Conservation (phyloP, 53 echinoderm and acorn worm species). For the Henricia sp. region DNA sequence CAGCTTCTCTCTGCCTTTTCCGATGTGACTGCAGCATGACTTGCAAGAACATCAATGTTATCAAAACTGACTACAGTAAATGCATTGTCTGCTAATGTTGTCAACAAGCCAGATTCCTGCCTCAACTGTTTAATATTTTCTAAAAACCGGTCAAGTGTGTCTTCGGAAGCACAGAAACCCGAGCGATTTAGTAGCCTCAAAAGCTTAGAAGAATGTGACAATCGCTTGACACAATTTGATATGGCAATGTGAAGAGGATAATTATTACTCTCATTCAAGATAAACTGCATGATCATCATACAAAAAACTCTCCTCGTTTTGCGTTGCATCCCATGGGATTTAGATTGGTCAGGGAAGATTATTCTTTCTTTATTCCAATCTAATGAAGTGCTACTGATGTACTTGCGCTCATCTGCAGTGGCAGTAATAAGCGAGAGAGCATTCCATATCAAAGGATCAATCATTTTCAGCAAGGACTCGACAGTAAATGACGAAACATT, state of each 20-base stretch:
- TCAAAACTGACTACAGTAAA: constrained; percentile 53
- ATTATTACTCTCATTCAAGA: constrained; percentile 33
- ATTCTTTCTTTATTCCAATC: constrained; percentile 1
- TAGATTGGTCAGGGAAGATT: constrained; percentile 31
- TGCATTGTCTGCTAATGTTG: constrained; percentile 11
- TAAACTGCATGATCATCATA: constrained; percentile 36
- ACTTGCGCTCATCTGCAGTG: constrained; percentile 31
- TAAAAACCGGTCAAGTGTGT: constrained; percentile 55
- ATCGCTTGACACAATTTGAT: constrained; percentile 47
- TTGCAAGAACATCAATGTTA: constrained; percentile 64
- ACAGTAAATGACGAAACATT: constrained; percentile 31
- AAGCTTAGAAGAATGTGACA: constrained; percentile 65
- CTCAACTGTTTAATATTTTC: constrained; percentile 22
- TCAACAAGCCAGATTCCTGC: not conserved
- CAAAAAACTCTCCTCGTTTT: constrained; percentile 26
- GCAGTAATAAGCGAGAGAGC: constrained; percentile 41
- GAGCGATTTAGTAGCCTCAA: constrained; percentile 37
- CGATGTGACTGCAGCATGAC: constrained; percentile 52
- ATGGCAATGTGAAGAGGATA: constrained; percentile 59
- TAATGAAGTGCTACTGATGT: constrained; percentile 2
- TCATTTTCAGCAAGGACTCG: constrained; percentile 5
- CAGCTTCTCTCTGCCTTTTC: constrained; percentile 46
- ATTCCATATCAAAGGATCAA: constrained; percentile 69
- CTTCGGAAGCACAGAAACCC: constrained; percentile 49
- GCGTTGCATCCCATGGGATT: constrained; percentile 36